A percentile compares a stretch with the other conserved stretches of the same genome.
These are phyloP conservation scores for Apodemia zela DNA, from an alignment of 2,888 invertebrate species.

Conservation along the genomic window DNA sequence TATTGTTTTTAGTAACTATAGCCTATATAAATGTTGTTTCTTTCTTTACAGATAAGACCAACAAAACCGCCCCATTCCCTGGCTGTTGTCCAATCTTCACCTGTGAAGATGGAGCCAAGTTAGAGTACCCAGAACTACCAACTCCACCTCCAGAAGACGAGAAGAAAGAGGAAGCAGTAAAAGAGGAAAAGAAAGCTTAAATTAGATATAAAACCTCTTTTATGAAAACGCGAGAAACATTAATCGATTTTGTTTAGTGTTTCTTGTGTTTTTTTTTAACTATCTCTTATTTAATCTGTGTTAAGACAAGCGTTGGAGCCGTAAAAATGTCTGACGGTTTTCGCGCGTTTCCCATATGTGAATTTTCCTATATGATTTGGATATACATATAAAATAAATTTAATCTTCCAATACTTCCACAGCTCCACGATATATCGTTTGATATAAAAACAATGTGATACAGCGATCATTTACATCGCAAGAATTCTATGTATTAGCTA, in stretches of 20 bases:
- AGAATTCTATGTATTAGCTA: too few species aligned
- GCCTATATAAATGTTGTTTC: neutral
- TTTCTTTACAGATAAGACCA: slow-evolving; percentile 85
- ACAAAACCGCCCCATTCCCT: slow-evolving; percentile 94
- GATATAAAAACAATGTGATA: neutral
- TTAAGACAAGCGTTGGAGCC: neutral
- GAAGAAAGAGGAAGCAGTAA: slow-evolving; percentile 44
- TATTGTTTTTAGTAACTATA: too few species aligned
- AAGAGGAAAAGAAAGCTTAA: slow-evolving; percentile 62
- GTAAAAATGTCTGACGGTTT: too few species aligned
- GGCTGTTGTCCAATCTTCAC: slow-evolving; percentile 92
- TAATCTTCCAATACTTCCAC: neutral
- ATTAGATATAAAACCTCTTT: slow-evolving; percentile 29
- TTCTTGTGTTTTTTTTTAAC: slow-evolving; percentile 1
- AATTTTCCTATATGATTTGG: neutral
- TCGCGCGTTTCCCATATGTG: neutral
- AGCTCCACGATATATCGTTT: neutral
- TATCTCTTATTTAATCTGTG: neutral
- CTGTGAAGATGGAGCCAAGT: slow-evolving; percentile 90
- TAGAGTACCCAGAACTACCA: slow-evolving; percentile 91
- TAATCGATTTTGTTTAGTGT: neutral
- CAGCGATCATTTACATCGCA: too few species aligned
- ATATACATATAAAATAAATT: neutral
- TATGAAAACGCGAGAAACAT: slow-evolving; percentile 13
- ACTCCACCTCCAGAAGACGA: slow-evolving; percentile 60